Conservation (phyloP, 2,797 vertebrate species). For the Linurgus olivaceus region DNA sequence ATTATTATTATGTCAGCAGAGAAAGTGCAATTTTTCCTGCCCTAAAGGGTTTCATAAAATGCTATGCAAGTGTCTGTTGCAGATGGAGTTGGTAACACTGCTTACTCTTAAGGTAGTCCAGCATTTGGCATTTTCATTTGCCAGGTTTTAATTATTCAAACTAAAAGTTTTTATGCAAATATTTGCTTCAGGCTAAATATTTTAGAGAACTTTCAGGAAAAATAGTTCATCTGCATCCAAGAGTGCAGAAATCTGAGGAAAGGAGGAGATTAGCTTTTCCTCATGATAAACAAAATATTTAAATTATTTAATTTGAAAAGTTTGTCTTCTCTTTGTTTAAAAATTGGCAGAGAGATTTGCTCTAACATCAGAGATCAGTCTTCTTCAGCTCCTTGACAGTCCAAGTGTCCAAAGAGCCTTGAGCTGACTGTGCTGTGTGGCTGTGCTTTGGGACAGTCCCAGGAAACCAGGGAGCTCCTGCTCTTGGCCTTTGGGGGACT, state of each 20-base stretch:
- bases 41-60: conserved; percentile 21
- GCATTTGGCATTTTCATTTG: conserved; percentile 22
- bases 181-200: conserved; percentile 35
- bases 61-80: conserved; percentile 20
- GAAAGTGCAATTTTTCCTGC: background rate
- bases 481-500: background rate
- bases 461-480: background rate
- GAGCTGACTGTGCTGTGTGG: rapidly evolving
- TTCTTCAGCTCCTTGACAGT: background rate
- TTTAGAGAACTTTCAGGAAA: conserved; percentile 13
- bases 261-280: background rate
- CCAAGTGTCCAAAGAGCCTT: background rate
- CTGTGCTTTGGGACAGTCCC: rapidly evolving
- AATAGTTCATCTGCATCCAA: background rate
- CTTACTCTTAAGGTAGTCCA: conserved; percentile 42
- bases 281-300: background rate
- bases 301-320: background rate
- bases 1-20: conserved; percentile 32
- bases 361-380: background rate
- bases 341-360: background rate
- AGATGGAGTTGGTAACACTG: conserved; percentile 1
- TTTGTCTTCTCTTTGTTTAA: background rate
- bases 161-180: conserved; percentile 35
- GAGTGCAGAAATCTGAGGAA: background rate
- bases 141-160: conserved; percentile 51